A percentile compares a stretch with the other conserved stretches of the same genome.
Evolutionary conservation across 1,140 invertebrate genomes (phyloP).

Genomic region (Magallana gigas): DNA sequence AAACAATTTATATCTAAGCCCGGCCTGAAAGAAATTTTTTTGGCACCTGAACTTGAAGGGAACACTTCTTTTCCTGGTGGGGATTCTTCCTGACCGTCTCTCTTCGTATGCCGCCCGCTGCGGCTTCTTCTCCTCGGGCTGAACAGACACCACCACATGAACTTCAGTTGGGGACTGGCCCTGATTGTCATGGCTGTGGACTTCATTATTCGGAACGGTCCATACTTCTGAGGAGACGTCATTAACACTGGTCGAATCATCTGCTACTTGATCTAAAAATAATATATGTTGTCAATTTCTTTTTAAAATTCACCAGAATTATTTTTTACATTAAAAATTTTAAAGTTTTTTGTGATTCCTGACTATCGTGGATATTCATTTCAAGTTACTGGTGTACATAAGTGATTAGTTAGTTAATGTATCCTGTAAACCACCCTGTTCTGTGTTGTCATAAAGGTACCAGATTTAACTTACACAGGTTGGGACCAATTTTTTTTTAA

Average conservation of each 20-base stretch:
- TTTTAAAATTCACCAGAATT: too few species aligned
- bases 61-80: slow-evolving; percentile 67
- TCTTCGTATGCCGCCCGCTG: slow-evolving; percentile 38
- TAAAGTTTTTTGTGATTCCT: too few species aligned
- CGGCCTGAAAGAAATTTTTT: background rate
- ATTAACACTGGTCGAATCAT: background rate
- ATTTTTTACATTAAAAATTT: too few species aligned
- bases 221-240: background rate
- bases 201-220: background rate
- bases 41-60: slow-evolving; percentile 71
- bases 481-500: too few species aligned
- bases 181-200: background rate
- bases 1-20: background rate
- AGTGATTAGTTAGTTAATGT: too few species aligned
- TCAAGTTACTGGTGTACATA: too few species aligned
- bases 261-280: background rate
- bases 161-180: background rate
- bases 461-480: too few species aligned
- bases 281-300: too few species aligned
- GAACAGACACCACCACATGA: slow-evolving; percentile 17
- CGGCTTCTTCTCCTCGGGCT: background rate
- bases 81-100: slow-evolving; percentile 67
- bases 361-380: too few species aligned
- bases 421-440: too few species aligned
- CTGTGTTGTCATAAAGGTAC: too few species aligned